These are phyloP conservation scores for Erythrocebus patas DNA, from an alignment of 2,113 vertebrate genomes.

Conservation along the genomic window DNA sequence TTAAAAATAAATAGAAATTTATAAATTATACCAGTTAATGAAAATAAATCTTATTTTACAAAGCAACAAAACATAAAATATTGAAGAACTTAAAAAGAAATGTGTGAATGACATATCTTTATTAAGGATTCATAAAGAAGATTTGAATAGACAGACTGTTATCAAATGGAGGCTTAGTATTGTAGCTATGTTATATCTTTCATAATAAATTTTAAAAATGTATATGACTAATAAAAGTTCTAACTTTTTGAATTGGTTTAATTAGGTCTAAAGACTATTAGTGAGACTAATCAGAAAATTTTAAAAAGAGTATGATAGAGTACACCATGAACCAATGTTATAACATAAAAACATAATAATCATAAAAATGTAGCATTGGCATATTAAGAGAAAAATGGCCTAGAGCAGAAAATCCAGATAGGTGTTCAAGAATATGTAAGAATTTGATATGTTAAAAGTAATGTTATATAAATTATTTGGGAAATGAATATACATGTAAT, in stretches of 20 bases:
- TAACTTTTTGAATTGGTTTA: neutral
- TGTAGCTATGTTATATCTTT: neutral
- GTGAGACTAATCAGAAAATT: neutral
- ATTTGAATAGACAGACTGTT: neutral
- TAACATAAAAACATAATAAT: slow-evolving; percentile 2
- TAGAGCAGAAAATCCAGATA: neutral
- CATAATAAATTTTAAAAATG: neutral
- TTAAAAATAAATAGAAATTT: neutral
- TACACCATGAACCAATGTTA: neutral
- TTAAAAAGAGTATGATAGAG: neutral
- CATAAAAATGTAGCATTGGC: neutral
- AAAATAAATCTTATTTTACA: neutral
- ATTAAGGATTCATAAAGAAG: neutral
- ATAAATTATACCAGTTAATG: neutral
- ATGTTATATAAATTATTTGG: neutral
- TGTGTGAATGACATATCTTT: neutral
- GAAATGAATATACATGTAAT: neutral
- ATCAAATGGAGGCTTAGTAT: neutral
- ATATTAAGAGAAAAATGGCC: neutral
- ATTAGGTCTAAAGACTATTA: slow-evolving; percentile 5
- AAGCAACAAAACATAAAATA: neutral
- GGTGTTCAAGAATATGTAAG: neutral
- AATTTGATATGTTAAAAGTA: neutral
- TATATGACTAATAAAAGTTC: neutral
- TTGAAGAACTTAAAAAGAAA: neutral